Evolutionary conservation across 2,888 invertebrate genomes (phyloP).

Genomic region (Stenolophus ochropezus): DNA sequence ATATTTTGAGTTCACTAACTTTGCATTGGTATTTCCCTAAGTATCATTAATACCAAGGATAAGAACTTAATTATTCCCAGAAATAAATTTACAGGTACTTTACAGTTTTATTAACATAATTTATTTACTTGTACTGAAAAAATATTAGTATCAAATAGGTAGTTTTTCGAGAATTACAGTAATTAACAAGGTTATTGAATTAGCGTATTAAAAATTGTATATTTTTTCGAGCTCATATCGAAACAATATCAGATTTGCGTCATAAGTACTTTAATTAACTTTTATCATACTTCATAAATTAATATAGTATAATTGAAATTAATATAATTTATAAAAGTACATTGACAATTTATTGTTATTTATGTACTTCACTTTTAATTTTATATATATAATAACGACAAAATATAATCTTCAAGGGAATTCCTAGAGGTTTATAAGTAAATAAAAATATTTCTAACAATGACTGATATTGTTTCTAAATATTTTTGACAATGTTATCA

Average conservation of each 20-base stretch:
- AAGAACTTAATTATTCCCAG: not conserved
- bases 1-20: constrained; percentile 22
- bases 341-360: no score
- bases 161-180: no score
- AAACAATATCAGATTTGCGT: constrained; percentile 9
- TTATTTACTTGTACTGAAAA: no score
- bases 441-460: not conserved
- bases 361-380: no score
- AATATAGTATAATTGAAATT: constrained; percentile 5
- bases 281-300: not conserved
- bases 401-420: not conserved
- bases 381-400: not conserved
- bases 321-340: no score
- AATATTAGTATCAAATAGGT: no score
- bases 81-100: not conserved
- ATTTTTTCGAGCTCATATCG: no score
- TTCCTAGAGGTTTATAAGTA: not conserved
- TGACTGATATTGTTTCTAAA: not conserved
- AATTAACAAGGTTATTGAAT: no score
- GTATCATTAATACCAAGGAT: constrained; percentile 1
- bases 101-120: no score
- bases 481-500: constrained; percentile 28
- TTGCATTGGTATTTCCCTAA: not conserved
- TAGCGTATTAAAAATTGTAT: no score
- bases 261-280: constrained; percentile 10